Evolutionary conservation across 2,888 invertebrate genomes (phyloP).

Genomic region (Hirudinaria manillensis): DNA sequence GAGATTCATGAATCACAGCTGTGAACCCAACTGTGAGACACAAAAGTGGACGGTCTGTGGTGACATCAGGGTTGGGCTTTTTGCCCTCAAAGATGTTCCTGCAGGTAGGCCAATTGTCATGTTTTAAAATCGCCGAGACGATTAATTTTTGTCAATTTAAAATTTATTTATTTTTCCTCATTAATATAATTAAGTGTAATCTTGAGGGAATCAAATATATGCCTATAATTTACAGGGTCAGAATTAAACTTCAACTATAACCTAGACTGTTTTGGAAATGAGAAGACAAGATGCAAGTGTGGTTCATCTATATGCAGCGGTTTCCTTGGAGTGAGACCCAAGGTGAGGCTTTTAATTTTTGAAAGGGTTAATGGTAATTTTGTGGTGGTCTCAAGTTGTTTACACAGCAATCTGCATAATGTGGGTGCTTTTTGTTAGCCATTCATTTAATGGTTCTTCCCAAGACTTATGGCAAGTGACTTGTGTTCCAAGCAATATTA

Average conservation of each 20-base stretch:
- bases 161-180: background rate
- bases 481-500: too few species aligned
- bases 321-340: slow-evolving; percentile 69
- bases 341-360: slow-evolving; percentile 42
- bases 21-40: slow-evolving; percentile 87
- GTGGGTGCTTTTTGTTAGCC: too few species aligned
- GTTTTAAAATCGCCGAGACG: background rate
- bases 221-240: slow-evolving; percentile 57
- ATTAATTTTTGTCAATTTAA: background rate
- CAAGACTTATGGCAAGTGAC: too few species aligned
- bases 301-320: slow-evolving; percentile 81
- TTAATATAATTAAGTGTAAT: background rate
- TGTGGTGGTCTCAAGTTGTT: too few species aligned
- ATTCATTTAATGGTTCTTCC: too few species aligned
- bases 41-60: slow-evolving; percentile 94
- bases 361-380: too few species aligned
- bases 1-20: slow-evolving; percentile 86
- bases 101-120: slow-evolving; percentile 51
- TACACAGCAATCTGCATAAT: too few species aligned
- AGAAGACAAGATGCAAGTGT: slow-evolving; percentile 79
- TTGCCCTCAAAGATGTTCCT: slow-evolving; percentile 74
- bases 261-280: slow-evolving; percentile 69
- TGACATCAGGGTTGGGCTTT: slow-evolving; percentile 80
- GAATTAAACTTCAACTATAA: slow-evolving; percentile 94
- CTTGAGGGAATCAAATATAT: too few species aligned